These are phyloP conservation scores for Bombus turneri DNA, from an alignment of 1,140 invertebrate species.

Conservation along the genomic window DNA sequence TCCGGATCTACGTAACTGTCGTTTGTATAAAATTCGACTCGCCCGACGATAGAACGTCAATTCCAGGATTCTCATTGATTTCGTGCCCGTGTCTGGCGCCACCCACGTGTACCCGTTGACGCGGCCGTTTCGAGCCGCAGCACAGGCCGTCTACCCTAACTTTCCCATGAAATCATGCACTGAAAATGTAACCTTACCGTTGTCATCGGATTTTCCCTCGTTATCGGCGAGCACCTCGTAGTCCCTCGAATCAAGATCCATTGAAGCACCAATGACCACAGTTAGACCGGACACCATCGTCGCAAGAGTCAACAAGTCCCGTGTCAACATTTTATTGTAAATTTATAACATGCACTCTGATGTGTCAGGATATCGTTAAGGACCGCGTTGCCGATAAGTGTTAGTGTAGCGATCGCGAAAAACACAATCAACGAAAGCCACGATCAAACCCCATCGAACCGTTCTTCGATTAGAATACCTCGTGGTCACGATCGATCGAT, in stretches of 20 bases:
- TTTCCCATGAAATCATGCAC: slow-evolving; percentile 50
- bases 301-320: slow-evolving; percentile 70
- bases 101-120: slow-evolving; percentile 47
- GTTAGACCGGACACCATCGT: slow-evolving; percentile 67
- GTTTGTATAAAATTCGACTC: not conserved
- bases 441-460: slow-evolving; percentile 29
- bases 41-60: not conserved
- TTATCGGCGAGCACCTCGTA: slow-evolving; percentile 74
- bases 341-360: not conserved
- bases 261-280: slow-evolving; percentile 66
- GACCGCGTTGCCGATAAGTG: not conserved
- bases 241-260: slow-evolving; percentile 76
- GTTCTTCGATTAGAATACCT: not conserved
- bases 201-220: slow-evolving; percentile 65
- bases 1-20: not conserved
- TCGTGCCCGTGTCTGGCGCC: slow-evolving; percentile 10
- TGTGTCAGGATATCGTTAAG: not conserved
- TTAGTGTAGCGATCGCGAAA: not conserved
- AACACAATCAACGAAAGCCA: not conserved
- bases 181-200: slow-evolving; percentile 60
- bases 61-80: not conserved
- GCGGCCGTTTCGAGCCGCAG: not conserved
- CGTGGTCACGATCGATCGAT: slow-evolving; percentile 30
- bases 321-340: slow-evolving; percentile 56
- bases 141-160: not conserved